Percentiles rank a stretch among this genome's conserved stretches.
Evolutionary conservation across 1,140 invertebrate genomes (phyloP).

Genomic region (Lepidurus apus): DNA sequence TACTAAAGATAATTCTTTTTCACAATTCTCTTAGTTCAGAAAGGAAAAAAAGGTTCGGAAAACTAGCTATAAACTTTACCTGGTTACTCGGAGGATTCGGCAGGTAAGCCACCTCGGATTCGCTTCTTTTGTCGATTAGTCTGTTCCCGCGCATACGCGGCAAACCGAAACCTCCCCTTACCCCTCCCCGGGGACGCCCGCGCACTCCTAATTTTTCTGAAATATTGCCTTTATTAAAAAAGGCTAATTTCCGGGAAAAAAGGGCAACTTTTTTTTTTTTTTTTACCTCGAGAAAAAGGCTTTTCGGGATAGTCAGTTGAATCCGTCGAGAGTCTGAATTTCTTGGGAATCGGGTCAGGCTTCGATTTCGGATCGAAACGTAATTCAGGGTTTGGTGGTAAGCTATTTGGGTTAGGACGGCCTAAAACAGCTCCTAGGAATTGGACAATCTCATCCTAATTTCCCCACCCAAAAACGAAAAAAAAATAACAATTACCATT

Average conservation of each 20-base stretch:
- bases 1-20: too few relatives aligned
- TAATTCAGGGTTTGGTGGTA: not conserved
- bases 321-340: not conserved
- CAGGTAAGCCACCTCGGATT: not conserved
- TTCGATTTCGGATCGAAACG: not conserved
- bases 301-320: not conserved
- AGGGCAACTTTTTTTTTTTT: too few relatives aligned
- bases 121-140: not conserved
- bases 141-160: not conserved
- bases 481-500: not conserved
- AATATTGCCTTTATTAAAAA: not conserved
- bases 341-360: not conserved
- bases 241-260: not conserved
- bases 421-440: not conserved
- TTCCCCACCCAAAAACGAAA: not conserved
- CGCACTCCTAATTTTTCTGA: constrained; percentile 2
- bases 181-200: not conserved
- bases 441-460: constrained; percentile 3
- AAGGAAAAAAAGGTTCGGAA: too few relatives aligned
- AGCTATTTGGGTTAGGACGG: not conserved
- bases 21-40: too few relatives aligned
- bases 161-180: not conserved
- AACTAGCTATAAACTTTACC: not conserved
- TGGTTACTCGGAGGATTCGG: not conserved
- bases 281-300: not conserved